Percentiles rank a stretch among this genome's conserved stretches.
Evolutionary conservation across 2,888 invertebrate genomes (phyloP).

Genomic region (Congeria kusceri): DNA sequence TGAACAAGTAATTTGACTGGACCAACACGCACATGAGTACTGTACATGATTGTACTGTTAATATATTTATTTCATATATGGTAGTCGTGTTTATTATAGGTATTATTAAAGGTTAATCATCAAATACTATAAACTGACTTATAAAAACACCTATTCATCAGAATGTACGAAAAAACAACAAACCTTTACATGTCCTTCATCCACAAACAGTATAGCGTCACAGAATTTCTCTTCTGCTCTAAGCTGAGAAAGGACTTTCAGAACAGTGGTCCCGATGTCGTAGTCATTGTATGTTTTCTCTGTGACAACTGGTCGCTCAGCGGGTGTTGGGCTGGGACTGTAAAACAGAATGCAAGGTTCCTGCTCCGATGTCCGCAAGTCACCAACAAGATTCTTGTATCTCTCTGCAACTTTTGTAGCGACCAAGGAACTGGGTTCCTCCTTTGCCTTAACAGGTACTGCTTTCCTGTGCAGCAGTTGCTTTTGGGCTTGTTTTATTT

Average conservation of each 20-base stretch:
- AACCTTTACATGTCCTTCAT: conserved; percentile 64
- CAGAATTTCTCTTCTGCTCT: conserved; percentile 65
- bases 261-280: conserved; percentile 18
- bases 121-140: too few relatives aligned
- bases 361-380: neutral
- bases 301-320: conserved; percentile 2
- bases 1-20: too few relatives aligned
- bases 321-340: neutral
- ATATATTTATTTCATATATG: too few relatives aligned
- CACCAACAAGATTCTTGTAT: conserved; percentile 24
- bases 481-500: conserved; percentile 3
- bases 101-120: too few relatives aligned
- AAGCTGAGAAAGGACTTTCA: conserved; percentile 60
- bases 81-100: too few relatives aligned
- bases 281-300: conserved; percentile 45
- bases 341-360: neutral
- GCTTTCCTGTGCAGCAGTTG: neutral
- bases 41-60: too few relatives aligned
- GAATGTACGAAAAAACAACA: too few relatives aligned
- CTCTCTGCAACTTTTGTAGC: conserved; percentile 30
- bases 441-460: neutral
- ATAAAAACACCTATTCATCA: too few relatives aligned
- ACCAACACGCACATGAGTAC: too few relatives aligned
- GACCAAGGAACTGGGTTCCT: neutral
- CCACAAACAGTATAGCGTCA: conserved; percentile 65